Base-by-base conservation (phyloP, 2,888 invertebrate species). In the Eristalinus aeneus region DNA sequence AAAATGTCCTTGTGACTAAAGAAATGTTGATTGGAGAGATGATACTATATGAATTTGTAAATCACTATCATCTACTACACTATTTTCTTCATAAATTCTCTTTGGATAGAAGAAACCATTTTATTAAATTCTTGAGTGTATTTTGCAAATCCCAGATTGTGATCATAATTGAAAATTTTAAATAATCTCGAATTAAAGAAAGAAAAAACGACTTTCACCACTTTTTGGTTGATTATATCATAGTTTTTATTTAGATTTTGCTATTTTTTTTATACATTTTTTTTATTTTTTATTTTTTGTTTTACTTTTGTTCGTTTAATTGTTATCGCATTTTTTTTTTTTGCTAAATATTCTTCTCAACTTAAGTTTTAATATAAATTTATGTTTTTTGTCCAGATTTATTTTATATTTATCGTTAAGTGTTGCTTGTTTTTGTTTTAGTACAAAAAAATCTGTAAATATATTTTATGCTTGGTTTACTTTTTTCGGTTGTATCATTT, bases 201-300 rank as follows among this genome's bases (percentile, higher is more conserved):
- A 69, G 67, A 58, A 67, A 71, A 84, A 84, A 34, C 73, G 63
- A 74, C 46, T 65, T 72, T 87, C 36, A 54, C 73, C 77, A 84
- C 74, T 88, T 88, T 88, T 89, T 89, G 88, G 89, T 89, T 89
- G 90, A 89, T 89, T 89, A 90, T 89, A 88, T 89, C 91, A 91
- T 92, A 91, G 90, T 90, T 91, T 90, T 92, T 91, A 91, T 91
- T 90, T 91, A 90, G 90, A 88, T 89, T 89, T 89, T 89, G 71
- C 88, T 78, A 88, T 84, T 90, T 89, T 88, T 88, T 87, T 83
- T 64, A 88, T 83, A 83, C 64, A 85, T 78, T 68, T 88, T 85
- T 83, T 76, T 74, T 71, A 16, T 16, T 46, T 16, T 46, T 16
- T 46, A 0, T 46, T 46, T 12, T 54, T 68, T 82, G n/a, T n/a